These are phyloP conservation scores for Aphodius sticticus DNA, from an alignment of 2,888 invertebrate species.

Conservation along the genomic window DNA sequence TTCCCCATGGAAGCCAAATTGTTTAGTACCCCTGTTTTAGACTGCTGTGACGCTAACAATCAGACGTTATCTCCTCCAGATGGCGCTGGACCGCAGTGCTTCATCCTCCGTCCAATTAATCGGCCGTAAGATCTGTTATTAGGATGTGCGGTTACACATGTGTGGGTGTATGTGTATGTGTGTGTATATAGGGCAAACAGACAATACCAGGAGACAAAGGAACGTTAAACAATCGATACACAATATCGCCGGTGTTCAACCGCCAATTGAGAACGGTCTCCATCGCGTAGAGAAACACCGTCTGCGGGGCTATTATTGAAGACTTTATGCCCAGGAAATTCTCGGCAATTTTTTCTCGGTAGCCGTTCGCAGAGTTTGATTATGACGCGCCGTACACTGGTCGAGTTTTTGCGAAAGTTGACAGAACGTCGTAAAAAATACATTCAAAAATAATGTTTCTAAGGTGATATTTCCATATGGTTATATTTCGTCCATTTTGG, in stretches of 20 bases:
- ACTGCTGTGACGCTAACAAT: not conserved
- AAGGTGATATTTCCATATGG: no score
- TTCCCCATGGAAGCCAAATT: no score
- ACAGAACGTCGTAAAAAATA: not conserved
- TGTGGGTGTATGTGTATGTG: not conserved
- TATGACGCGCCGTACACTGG: no score
- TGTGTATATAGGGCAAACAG: conserved; percentile 22
- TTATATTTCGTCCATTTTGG: no score
- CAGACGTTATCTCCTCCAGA: not conserved
- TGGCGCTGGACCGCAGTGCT: not conserved
- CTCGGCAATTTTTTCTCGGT: not conserved
- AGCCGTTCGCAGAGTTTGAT: no score
- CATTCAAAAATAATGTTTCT: no score
- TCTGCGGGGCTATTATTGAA: not conserved
- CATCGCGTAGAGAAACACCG: not conserved
- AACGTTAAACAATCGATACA: conserved; percentile 25
- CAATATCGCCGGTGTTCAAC: conserved; percentile 8
- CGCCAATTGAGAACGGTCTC: conserved; percentile 18
- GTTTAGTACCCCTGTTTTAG: no score
- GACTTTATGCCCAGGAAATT: not conserved
- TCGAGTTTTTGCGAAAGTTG: no score
- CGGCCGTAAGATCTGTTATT: not conserved
- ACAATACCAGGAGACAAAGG: conserved; percentile 22
- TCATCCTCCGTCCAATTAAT: not conserved
- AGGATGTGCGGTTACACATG: not conserved